phyloP scores from a whole-genome alignment of 2,888 invertebrate genomes.

The Mellilla xanthometata region DNA sequence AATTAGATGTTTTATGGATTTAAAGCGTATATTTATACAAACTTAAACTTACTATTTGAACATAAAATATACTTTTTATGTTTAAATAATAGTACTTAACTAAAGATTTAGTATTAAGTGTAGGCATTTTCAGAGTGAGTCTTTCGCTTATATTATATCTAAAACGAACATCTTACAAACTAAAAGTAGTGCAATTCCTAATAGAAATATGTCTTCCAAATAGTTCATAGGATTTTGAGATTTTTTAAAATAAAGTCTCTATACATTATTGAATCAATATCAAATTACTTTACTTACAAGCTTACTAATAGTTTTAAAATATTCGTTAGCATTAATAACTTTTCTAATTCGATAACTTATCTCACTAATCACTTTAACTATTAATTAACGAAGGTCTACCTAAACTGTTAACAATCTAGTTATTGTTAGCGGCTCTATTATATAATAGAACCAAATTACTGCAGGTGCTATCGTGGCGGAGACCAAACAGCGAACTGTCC shows the following conservation, averaged over 20 bases:
- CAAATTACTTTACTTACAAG: constrained; percentile 19
- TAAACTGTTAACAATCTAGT: constrained; percentile 48
- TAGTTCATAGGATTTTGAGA: too few species aligned
- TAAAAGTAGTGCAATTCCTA: not conserved
- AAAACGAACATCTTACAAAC: not conserved
- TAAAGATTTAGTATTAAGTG: too few species aligned
- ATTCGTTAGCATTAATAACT: constrained; percentile 42
- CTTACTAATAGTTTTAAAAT: constrained; percentile 25
- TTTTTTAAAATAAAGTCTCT: too few species aligned
- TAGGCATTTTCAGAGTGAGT: too few species aligned
- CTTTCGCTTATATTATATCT: too few species aligned
- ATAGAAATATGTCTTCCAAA: not conserved
- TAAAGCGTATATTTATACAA: too few species aligned
- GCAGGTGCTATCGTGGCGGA: constrained; percentile 8
- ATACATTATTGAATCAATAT: not conserved
- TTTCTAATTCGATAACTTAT: constrained; percentile 55
- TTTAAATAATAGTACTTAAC: too few species aligned
- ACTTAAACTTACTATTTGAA: too few species aligned
- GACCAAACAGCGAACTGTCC: constrained; percentile 27
- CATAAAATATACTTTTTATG: too few species aligned
- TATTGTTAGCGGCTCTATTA: constrained; percentile 34
- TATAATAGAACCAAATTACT: constrained; percentile 34
- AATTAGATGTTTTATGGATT: too few species aligned
- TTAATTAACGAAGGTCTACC: constrained; percentile 52
- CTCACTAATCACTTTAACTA: constrained; percentile 52